Conservation (phyloP, 2,113 vertebrate species). For the Entelurus aequoreus region DNA sequence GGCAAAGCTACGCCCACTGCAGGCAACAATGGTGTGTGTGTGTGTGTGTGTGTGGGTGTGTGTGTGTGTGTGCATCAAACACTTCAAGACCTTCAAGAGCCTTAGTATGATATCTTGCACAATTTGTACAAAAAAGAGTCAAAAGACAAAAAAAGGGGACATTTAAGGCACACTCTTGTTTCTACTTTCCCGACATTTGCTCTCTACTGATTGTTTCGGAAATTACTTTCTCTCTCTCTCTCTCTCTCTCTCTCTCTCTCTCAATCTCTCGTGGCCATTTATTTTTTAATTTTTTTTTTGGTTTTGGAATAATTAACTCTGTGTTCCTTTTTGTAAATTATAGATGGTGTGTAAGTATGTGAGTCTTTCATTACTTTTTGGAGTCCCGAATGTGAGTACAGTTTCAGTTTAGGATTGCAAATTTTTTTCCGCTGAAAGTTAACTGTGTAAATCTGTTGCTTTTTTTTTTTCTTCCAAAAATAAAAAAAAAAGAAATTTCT, state of each 20-base stretch:
- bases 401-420: slow-evolving; percentile 98
- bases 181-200: slow-evolving; percentile 97
- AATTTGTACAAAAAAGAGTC: slow-evolving; percentile 81
- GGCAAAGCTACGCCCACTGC: slow-evolving; percentile 67
- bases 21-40: slow-evolving; percentile 73
- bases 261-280: slow-evolving; percentile 90
- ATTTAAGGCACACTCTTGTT: slow-evolving; percentile 97
- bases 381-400: slow-evolving; percentile 97
- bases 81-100: slow-evolving; percentile 88
- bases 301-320: slow-evolving; percentile 73
- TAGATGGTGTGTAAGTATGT: slow-evolving; percentile 94
- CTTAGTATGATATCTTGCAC: slow-evolving; percentile 99
- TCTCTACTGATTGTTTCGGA: slow-evolving; percentile 93
- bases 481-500: slow-evolving; percentile 86
- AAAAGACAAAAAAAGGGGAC: slow-evolving; percentile 71
- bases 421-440: slow-evolving; percentile 85
- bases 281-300: slow-evolving; percentile 67
- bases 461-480: slow-evolving; percentile 66
- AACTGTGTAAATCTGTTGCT: slow-evolving; percentile 96
- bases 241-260: too few species aligned
- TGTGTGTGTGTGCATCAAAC: slow-evolving; percentile 79
- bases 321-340: slow-evolving; percentile 99
- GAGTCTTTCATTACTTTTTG: slow-evolving; percentile 88
- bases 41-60: slow-evolving; percentile 77
- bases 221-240: slow-evolving; percentile 92